These are phyloP conservation scores for Cotesia vestalis DNA, from an alignment of 1,140 invertebrate species.

Conservation along the genomic window DNA sequence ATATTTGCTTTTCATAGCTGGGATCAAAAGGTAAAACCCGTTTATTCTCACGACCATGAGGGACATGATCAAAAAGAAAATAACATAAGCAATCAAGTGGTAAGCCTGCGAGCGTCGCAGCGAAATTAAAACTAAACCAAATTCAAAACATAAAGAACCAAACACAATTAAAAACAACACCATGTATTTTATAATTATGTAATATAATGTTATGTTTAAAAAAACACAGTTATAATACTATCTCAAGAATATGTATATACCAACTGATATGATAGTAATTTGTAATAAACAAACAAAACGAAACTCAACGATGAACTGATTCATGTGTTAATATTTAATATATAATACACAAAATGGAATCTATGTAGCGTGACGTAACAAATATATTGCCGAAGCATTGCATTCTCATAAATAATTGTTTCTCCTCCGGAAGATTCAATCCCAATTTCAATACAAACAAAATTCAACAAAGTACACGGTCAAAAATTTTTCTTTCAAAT, in stretches of 20 bases:
- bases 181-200: conserved; percentile 24
- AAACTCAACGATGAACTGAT: background rate
- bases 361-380: conserved; percentile 9
- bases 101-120: conserved; percentile 64
- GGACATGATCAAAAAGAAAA: conserved; percentile 49
- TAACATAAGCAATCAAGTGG: conserved; percentile 62
- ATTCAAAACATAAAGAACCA: conserved; percentile 39
- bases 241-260: conserved; percentile 21
- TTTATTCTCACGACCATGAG: conserved; percentile 41
- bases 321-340: background rate
- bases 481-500: no score
- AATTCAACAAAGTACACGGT: no score
- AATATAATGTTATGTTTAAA: conserved; percentile 7
- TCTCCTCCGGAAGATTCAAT: no score
- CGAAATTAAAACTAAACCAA: conserved; percentile 52
- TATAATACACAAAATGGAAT: conserved; percentile 32
- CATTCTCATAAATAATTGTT: no score
- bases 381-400: background rate
- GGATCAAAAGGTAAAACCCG: conserved; percentile 8
- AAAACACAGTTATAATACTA: conserved; percentile 31
- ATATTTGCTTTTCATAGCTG: no score
- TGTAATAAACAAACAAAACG: no score
- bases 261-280: no score
- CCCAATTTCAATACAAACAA: no score
- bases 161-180: conserved; percentile 25